Evolutionary conservation across 2,797 vertebrate genomes (phyloP).

Genomic region (Heteromormyrus szaboi): DNA sequence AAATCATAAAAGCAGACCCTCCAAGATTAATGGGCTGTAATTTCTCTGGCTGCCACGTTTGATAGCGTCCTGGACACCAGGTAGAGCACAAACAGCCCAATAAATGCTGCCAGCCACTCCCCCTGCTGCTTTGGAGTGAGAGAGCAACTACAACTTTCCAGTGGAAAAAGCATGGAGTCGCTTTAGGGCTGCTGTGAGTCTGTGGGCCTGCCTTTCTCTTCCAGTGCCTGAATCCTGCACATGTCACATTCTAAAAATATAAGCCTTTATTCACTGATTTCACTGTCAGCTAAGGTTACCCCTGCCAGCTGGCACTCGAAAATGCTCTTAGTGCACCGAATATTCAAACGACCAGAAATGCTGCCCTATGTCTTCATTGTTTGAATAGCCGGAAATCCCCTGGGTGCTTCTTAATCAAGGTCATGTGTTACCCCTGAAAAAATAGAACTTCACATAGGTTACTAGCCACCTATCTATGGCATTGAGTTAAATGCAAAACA

Average conservation of each 20-base stretch:
- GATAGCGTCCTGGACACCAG: not conserved
- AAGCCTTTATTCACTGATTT: not conserved
- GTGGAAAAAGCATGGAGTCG: not conserved
- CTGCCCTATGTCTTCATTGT: not conserved
- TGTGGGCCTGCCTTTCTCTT: not conserved
- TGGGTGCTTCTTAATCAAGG: not conserved
- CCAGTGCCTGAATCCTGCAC: not conserved
- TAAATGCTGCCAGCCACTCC: constrained; percentile 17
- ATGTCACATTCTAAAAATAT: not conserved
- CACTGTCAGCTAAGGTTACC: not conserved
- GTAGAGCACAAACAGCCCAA: constrained; percentile 43
- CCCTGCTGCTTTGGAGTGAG: not conserved
- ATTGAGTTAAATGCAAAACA: not conserved
- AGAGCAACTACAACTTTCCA: not conserved
- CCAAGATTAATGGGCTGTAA: constrained; percentile 17
- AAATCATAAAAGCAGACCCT: constrained; percentile 15
- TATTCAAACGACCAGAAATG: not conserved
- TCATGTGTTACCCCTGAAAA: not conserved
- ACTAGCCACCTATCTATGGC: not conserved
- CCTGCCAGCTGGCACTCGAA: not conserved
- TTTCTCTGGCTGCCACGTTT: constrained; percentile 19
- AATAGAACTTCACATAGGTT: not conserved
- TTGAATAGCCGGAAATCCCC: not conserved
- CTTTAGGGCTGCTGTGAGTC: not conserved
- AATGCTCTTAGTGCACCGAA: not conserved